These are phyloP conservation scores for Dugesia japonica DNA, from an alignment of 2,888 invertebrate genomes.

Conservation along the genomic window DNA sequence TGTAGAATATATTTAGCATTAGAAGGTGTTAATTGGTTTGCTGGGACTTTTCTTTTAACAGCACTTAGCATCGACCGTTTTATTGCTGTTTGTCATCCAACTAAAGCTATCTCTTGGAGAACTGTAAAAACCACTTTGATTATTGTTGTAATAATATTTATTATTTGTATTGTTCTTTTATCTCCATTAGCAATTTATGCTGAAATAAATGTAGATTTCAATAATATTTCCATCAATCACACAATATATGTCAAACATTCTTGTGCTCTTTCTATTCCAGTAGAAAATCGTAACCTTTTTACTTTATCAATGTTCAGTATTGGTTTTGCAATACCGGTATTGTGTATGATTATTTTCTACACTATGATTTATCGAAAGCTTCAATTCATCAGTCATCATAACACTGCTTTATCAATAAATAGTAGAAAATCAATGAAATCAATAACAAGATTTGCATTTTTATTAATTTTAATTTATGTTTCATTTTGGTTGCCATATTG, in stretches of 20 bases:
- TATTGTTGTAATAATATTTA: background rate
- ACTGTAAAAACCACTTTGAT: background rate
- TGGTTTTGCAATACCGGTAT: background rate
- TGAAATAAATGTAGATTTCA: background rate
- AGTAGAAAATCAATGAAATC: slow-evolving; percentile 1
- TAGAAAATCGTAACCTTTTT: background rate
- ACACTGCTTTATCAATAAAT: background rate
- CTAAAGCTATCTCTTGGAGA: background rate
- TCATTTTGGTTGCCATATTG: slow-evolving; percentile 12
- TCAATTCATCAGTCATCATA: slow-evolving; percentile 6
- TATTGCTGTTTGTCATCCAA: slow-evolving; percentile 8
- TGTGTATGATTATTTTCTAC: background rate
- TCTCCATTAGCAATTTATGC: background rate
- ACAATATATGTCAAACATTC: background rate
- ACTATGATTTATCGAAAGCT: background rate
- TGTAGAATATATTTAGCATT: background rate
- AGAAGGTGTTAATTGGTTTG: background rate
- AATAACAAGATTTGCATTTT: background rate
- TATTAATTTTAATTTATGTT: background rate
- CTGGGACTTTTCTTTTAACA: background rate
- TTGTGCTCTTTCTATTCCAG: background rate
- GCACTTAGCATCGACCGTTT: background rate
- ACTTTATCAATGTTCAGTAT: background rate
- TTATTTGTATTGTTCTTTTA: background rate
- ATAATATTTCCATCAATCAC: background rate